A percentile compares a stretch with the other conserved stretches of the same genome.
These are phyloP conservation scores for Cheilosia vulpina DNA, from an alignment of 2,888 invertebrate species.

Conservation along the genomic window DNA sequence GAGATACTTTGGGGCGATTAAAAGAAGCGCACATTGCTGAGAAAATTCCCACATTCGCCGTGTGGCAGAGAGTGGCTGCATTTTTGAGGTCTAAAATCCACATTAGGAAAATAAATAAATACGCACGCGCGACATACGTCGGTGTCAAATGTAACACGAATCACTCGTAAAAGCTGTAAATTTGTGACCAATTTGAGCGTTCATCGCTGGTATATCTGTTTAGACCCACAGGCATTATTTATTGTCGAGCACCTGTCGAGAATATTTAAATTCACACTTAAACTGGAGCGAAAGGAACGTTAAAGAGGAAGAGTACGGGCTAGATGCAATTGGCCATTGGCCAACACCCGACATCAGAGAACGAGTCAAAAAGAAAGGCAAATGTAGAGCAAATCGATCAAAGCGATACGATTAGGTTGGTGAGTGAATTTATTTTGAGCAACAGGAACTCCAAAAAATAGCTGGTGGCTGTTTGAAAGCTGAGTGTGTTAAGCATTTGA, in stretches of 20 bases:
- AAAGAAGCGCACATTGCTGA: not conserved
- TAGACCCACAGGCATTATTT: conserved; percentile 73
- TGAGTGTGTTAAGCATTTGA: too few relatives aligned
- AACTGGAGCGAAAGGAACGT: conserved; percentile 51
- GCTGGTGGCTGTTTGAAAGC: too few relatives aligned
- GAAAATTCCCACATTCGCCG: conserved; percentile 1
- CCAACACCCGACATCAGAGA: conserved; percentile 20
- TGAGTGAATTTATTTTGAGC: conserved; percentile 9
- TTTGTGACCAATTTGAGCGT: conserved; percentile 46
- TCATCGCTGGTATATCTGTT: conserved; percentile 31
- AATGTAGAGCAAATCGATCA: conserved; percentile 17
- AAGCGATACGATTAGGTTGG: not conserved
- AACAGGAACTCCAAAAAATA: conserved; percentile 4
- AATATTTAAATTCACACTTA: conserved; percentile 63
- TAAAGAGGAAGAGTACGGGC: conserved; percentile 18
- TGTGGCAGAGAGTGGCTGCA: conserved; percentile 1
- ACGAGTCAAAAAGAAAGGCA: conserved; percentile 3
- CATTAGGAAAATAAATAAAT: conserved; percentile 6
- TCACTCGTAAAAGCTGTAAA: conserved; percentile 21
- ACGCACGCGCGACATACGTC: conserved; percentile 44
- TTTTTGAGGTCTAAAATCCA: conserved; percentile 17
- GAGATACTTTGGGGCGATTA: conserved; percentile 44
- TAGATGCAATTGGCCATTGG: conserved; percentile 20
- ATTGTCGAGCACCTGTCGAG: conserved; percentile 49
- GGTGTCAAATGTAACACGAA: conserved; percentile 47